phyloP scores from a whole-genome alignment of 2,797 vertebrate genomes.

The Eulemur mongoz region DNA sequence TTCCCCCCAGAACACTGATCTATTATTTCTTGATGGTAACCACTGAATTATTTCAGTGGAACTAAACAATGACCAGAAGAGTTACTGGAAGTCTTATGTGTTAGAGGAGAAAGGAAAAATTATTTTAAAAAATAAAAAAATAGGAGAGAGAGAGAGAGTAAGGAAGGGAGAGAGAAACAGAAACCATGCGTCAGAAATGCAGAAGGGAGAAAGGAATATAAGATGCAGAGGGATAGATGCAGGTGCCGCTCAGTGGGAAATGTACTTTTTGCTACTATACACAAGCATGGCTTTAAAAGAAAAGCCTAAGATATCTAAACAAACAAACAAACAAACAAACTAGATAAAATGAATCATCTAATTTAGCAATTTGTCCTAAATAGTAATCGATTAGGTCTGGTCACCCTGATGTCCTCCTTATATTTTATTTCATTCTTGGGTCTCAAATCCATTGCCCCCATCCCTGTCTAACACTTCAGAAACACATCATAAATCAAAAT shows the following conservation, averaged over 20 bases:
- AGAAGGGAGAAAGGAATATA: background rate
- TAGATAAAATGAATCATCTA: background rate
- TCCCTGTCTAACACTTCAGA: background rate
- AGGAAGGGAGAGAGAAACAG: background rate
- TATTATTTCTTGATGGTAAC: conserved; percentile 9
- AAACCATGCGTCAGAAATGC: background rate
- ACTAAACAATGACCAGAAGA: background rate
- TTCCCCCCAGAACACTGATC: background rate
- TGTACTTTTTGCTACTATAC: background rate
- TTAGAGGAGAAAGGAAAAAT: background rate
- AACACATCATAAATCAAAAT: background rate
- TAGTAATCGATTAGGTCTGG: background rate
- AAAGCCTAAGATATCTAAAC: background rate
- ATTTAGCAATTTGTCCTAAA: background rate
- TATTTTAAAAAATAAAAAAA: background rate
- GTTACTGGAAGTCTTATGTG: background rate
- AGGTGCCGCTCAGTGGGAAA: background rate
- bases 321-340: background rate
- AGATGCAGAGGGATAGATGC: background rate
- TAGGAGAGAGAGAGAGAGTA: background rate
- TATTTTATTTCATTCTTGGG: background rate
- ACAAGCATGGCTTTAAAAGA: background rate
- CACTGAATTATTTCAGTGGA: background rate
- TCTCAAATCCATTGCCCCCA: background rate
- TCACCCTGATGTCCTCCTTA: background rate